phyloP scores from a whole-genome alignment of 92 coral and sea anemone species.

The Virgularia gustaviana region DNA sequence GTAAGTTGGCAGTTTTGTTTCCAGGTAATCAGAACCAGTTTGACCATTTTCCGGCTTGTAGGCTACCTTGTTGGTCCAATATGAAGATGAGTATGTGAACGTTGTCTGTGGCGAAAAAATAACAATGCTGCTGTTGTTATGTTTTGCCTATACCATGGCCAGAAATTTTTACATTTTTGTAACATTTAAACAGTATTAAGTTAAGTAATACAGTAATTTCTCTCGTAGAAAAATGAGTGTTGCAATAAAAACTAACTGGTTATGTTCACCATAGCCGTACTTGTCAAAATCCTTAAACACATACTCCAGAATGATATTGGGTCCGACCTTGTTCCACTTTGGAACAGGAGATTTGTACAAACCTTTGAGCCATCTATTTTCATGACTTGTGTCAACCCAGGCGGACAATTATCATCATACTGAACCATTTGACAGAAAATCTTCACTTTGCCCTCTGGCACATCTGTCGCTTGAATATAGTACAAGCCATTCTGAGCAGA shows the following conservation, averaged over 20 bases:
- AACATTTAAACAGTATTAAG: too few species aligned
- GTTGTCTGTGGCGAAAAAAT: neutral
- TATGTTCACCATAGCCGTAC: too few species aligned
- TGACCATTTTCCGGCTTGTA: conserved; percentile 13
- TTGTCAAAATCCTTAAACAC: too few species aligned
- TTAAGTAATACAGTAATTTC: too few species aligned
- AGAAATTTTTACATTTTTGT: too few species aligned
- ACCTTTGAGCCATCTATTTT: conserved; percentile 31
- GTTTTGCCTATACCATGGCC: too few species aligned
- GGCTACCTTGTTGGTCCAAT: conserved; percentile 12
- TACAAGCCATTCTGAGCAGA: conserved; percentile 8
- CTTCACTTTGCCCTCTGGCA: neutral
- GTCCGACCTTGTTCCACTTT: neutral
- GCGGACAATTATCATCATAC: neutral
- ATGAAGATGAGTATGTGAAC: conserved; percentile 20
- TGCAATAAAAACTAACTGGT: too few species aligned
- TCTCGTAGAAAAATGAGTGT: too few species aligned
- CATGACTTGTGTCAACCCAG: conserved; percentile 23
- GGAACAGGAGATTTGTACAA: neutral
- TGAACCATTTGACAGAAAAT: conserved; percentile 22
- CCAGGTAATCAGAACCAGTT: conserved; percentile 7
- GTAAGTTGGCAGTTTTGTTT: conserved; percentile 30
- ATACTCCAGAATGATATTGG: too few species aligned
- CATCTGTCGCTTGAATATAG: conserved; percentile 6
- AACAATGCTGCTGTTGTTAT: too few species aligned